Evolutionary conservation across 2,888 invertebrate genomes (phyloP).

Genomic region (Orchestes rusci): DNA sequence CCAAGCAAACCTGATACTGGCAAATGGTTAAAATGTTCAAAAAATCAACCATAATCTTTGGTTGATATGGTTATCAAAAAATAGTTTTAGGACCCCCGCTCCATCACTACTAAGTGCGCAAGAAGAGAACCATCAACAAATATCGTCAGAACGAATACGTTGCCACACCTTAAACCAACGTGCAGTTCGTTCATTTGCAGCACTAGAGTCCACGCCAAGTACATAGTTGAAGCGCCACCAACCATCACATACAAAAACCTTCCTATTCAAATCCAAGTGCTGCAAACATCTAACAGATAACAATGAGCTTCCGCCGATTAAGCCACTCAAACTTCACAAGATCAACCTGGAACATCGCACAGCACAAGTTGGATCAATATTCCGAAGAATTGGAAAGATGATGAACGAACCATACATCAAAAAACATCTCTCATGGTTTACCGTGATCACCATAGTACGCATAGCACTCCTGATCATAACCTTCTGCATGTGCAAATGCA

Average conservation of each 20-base stretch:
- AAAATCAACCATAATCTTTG: neutral
- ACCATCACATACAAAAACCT: conserved; percentile 4
- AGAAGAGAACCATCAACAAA: neutral
- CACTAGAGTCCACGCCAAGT: conserved; percentile 5
- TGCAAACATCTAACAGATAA: conserved; percentile 4
- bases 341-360: conserved; percentile 11
- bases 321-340: conserved; percentile 10
- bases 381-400: conserved; percentile 11
- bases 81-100: neutral
- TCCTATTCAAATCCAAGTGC: conserved; percentile 2
- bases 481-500: neutral
- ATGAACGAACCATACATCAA: conserved; percentile 7
- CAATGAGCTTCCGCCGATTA: conserved; percentile 5
- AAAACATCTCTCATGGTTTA: conserved; percentile 6
- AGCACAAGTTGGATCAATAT: conserved; percentile 13
- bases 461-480: too few species aligned
- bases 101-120: neutral
- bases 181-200: conserved; percentile 5
- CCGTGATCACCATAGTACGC: neutral
- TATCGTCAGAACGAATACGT: neutral
- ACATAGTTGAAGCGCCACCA: neutral
- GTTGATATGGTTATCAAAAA: neutral
- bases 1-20: neutral
- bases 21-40: neutral
- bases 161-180: conserved; percentile 1